Conservation (phyloP, 2,888 invertebrate species). For the Nomada fucata region DNA sequence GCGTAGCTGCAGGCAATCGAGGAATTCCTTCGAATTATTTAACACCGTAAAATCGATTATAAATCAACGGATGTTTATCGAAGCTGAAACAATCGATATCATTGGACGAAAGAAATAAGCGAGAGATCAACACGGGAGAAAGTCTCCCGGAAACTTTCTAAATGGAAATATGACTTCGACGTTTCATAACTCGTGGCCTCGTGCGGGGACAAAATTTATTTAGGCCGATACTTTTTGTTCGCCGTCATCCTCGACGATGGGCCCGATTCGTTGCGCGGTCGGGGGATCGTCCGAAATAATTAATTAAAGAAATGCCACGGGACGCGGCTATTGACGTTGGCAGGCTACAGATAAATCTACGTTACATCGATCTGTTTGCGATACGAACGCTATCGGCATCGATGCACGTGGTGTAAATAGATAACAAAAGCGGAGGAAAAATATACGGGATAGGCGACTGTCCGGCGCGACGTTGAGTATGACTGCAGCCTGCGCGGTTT, state of each 20-base stretch:
- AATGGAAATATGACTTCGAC: no score
- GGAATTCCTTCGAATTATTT: no score
- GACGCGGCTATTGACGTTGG: conserved; percentile 8
- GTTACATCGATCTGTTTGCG: conserved; percentile 37
- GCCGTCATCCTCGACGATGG: neutral
- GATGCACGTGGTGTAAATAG: conserved; percentile 66
- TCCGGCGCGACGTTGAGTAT: conserved; percentile 51
- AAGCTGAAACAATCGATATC: no score
- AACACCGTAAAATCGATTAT: no score
- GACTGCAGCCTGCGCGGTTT: conserved; percentile 60
- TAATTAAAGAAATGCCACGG: conserved; percentile 7
- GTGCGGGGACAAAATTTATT: neutral
- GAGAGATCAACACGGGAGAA: no score
- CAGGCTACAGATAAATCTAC: conserved; percentile 23
- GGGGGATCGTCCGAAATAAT: neutral
- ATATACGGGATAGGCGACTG: conserved; percentile 58
- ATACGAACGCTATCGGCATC: conserved; percentile 43
- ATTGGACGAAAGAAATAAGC: no score
- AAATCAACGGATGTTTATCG: no score
- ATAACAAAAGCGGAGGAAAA: conserved; percentile 63
- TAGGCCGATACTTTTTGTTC: neutral
- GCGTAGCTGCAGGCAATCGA: no score
- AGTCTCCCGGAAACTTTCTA: no score
- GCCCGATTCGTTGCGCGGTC: neutral
- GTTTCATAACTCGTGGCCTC: neutral